A percentile compares a stretch with the other conserved stretches of the same genome.
Conservation (phyloP, 2,888 invertebrate genomes). For the Scrobipalpa costella region DNA sequence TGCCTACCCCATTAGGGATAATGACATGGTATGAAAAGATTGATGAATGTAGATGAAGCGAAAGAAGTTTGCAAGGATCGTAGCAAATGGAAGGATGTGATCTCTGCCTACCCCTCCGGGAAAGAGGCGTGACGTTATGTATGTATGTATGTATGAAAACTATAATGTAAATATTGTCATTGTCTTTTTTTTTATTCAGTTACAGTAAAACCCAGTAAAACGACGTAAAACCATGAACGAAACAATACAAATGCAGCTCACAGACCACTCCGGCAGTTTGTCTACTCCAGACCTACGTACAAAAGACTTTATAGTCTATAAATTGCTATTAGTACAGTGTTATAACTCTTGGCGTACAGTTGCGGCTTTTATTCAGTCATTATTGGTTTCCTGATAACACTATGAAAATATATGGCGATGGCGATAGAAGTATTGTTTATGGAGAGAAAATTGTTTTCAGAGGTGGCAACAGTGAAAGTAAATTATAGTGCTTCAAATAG, state of each 20-base stretch:
- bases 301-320: constrained; percentile 60
- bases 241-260: constrained; percentile 4
- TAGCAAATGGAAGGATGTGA: too few relatives aligned
- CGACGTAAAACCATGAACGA: neutral
- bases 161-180: too few relatives aligned
- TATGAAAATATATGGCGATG: constrained; percentile 39
- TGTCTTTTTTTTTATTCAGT: too few relatives aligned
- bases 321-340: constrained; percentile 57
- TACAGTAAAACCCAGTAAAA: too few relatives aligned
- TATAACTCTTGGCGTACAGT: constrained; percentile 55
- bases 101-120: too few relatives aligned
- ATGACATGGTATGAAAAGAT: too few relatives aligned
- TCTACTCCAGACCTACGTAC: constrained; percentile 25
- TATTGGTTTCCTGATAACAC: constrained; percentile 51
- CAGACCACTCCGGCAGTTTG: constrained; percentile 7
- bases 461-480: neutral
- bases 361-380: constrained; percentile 56
- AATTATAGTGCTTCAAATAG: neutral
- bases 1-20: too few relatives aligned
- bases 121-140: too few relatives aligned
- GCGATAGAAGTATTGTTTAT: neutral
- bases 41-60: too few relatives aligned
- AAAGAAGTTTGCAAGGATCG: too few relatives aligned
- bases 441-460: neutral
- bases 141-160: too few relatives aligned